These are phyloP conservation scores for Rousettus madagascariensis DNA, from an alignment of 2,797 vertebrate genomes.

Conservation along the genomic window DNA sequence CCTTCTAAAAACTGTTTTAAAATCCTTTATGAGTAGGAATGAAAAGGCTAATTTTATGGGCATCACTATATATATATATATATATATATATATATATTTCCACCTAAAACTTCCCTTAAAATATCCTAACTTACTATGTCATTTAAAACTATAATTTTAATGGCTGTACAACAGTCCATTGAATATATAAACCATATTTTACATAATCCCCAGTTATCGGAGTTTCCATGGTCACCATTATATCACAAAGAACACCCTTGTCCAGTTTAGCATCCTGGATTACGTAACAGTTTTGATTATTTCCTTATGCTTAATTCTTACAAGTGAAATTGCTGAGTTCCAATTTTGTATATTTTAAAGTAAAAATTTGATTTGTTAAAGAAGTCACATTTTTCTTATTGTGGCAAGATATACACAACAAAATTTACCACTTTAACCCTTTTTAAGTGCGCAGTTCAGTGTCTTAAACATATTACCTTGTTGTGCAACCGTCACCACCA, in stretches of 20 bases:
- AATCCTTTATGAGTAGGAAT: background rate
- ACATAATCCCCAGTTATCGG: background rate
- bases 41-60: background rate
- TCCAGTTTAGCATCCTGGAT: background rate
- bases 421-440: background rate
- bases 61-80: background rate
- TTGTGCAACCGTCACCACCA: background rate
- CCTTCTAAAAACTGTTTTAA: background rate
- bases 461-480: background rate
- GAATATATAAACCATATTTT: background rate
- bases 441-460: background rate
- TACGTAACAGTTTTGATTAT: background rate
- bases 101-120: background rate
- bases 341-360: background rate
- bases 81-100: no score
- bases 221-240: background rate
- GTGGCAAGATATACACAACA: background rate
- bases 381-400: background rate
- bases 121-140: background rate
- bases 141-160: background rate
- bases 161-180: background rate
- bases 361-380: background rate
- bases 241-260: background rate
- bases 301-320: background rate
- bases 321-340: background rate